Conservation (phyloP, 2,797 vertebrate species). For the Emys orbicularis region DNA sequence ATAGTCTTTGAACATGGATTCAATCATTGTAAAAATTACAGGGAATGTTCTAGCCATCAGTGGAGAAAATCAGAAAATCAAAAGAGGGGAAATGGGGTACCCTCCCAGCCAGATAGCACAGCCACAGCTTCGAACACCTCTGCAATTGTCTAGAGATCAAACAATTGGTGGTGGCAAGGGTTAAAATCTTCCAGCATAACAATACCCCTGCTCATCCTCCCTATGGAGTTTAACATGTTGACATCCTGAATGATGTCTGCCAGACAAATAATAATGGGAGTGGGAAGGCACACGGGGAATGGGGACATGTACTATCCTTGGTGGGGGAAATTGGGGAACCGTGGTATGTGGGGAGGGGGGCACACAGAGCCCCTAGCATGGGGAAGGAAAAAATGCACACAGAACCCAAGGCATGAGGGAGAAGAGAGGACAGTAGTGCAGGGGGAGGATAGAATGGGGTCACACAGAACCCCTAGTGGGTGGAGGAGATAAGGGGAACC, state of each 20-base stretch:
- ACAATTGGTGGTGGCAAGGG: not conserved
- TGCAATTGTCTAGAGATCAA: not conserved
- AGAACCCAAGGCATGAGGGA: not conserved
- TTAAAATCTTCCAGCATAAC: not conserved
- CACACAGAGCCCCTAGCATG: not conserved
- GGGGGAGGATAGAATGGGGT: not conserved
- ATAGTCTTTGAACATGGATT: not conserved
- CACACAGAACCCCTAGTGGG: not conserved
- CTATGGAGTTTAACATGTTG: no score
- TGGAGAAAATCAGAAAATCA: no score
- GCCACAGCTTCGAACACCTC: no score
- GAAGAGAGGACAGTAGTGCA: not conserved
- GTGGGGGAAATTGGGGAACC: no score
- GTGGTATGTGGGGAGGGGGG: no score
- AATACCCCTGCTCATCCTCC: not conserved
- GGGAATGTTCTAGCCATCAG: not conserved
- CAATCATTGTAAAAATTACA: not conserved
- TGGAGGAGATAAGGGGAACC: not conserved
- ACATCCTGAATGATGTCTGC: no score
- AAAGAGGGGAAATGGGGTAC: not conserved
- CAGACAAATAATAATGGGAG: no score
- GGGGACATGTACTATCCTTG: not conserved
- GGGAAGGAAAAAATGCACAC: not conserved
- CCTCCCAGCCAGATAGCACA: not conserved
- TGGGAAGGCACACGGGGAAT: no score